Evolutionary conservation across 1,140 invertebrate genomes (phyloP), one percentile per base, ranked within the genome.

Genomic region (Aporrectodea caliginosa): DNA sequence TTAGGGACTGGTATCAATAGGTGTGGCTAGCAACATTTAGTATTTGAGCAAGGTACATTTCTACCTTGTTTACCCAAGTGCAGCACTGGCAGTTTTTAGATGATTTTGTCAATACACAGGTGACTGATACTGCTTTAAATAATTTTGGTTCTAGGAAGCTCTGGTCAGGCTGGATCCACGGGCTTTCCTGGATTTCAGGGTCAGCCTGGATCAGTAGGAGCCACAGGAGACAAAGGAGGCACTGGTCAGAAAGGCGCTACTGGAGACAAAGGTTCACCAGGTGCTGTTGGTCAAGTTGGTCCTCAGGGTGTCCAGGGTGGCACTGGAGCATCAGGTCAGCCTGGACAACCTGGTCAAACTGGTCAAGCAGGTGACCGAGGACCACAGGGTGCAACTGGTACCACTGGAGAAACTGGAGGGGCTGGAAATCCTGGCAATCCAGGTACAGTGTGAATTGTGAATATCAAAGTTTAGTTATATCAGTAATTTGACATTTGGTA

Each of bases 221-320:
- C 2, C n/a, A 35, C 33, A 16, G 77, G 77, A 34, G 29, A 78
- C 30, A 35, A 30, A 22, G 77, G 77, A 74, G 16, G 27, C 33
- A 29, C 32, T 33, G 77, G 77, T n/a, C 34, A 33, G 27, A 34
- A 78, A 35, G 77, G 77, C 30, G 22, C 30, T 27, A 34, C 58
- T 33, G 77, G 77, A 34, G 58, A 14, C 16, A 33, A 31, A 73
- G 77, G 77, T 75, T 30, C 14, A 69, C 68, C 30, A 16, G 80
- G 80, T 34, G 22, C 78, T 75, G 30, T 35, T 43, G 75, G 75
- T 22, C 35, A 16, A 58, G 32, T 30, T n/a, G 75, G 75, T 76
- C 12, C 29, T n/a, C 33, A 43, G 29, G 75, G 75, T 12, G 29
- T 43, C 22, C 35, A 35, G 29, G 75, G 75, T 43, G 43, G 16